These are phyloP conservation scores for Xyrauchen texanus DNA, from an alignment of 2,113 vertebrate genomes.

Conservation along the genomic window DNA sequence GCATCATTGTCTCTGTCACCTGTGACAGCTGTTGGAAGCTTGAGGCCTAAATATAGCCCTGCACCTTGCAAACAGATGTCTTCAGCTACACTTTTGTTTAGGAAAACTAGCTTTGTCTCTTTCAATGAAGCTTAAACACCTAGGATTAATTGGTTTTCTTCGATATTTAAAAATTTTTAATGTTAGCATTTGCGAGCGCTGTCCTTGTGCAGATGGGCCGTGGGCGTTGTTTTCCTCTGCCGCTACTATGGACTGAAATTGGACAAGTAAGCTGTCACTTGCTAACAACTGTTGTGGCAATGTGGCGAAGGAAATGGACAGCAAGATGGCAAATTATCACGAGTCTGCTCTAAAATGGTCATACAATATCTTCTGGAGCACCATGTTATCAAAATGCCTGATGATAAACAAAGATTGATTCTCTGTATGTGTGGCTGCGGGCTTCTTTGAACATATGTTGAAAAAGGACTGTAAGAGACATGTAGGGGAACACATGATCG, in stretches of 20 bases:
- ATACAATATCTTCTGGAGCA: conserved; percentile 48
- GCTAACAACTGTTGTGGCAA: conserved; percentile 47
- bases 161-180: neutral
- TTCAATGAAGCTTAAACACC: conserved; percentile 59
- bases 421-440: conserved; percentile 18
- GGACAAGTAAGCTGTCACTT: conserved; percentile 52
- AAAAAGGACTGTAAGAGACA: neutral
- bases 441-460: conserved; percentile 24
- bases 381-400: conserved; percentile 18
- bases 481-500: neutral
- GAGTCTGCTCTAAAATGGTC: conserved; percentile 62
- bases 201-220: conserved; percentile 56
- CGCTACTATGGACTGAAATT: conserved; percentile 51
- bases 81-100: conserved; percentile 54
- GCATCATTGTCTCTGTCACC: conserved; percentile 46
- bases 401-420: conserved; percentile 47
- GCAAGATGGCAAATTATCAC: conserved; percentile 47
- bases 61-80: conserved; percentile 66
- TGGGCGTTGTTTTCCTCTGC: conserved; percentile 69
- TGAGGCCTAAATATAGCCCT: conserved; percentile 66
- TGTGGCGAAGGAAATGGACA: conserved; percentile 48
- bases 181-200: conserved; percentile 25
- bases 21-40: conserved; percentile 60
- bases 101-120: conserved; percentile 42
- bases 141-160: conserved; percentile 66